Evolutionary conservation across 2,888 invertebrate species (phyloP), one percentile per base, ranked within the genome.

Genomic region (Ennomos fuscantarius): DNA sequence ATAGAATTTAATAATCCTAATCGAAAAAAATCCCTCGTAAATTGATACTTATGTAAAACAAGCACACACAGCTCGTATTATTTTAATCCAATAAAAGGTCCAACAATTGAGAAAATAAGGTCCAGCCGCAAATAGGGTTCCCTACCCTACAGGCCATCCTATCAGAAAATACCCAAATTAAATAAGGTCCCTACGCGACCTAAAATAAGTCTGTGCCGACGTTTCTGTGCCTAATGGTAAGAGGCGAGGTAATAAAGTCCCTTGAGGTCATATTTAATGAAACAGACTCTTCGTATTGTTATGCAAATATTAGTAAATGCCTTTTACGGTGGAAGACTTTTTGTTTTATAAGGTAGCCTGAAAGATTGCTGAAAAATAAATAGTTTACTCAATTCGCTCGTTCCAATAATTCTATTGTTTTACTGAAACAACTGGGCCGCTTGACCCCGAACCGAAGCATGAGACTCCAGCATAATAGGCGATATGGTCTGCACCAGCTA

Each of bases 201-300:
- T 55, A 12, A 52, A 55, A 45, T 46, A 47, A 51, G 54, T 54
- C 53, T 24, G 15, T 33, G 35, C 43, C 46, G 44, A 51, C 37
- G 33, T 39, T 37, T 50, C 35, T 46, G 31, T 41, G 47, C 44
- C 35, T 55, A 62, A 61, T 52, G 55, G 61, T 56, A 56, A 61
- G 57, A 57, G 63, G 59, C 51, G 8, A 24, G 39, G 34, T 39
- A 49, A 49, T 37, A 12, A 39, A 39, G 31, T 37, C 34, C 44
- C 42, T 39, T 15, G 43, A 34, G 55, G 61, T 62, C 40, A 68
- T 66, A 68, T 66, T 63, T 63, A 58, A 67, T 61, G 53, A 56
- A 55, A 60, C 44, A 51, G 51, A 62, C 61, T 42, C 63, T 55
- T 47, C 37, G 54, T 62, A 56, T 61, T 55, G 57, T 63, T 68